Base-by-base conservation (phyloP, 2,797 vertebrate species). In the Sebastes minor region DNA sequence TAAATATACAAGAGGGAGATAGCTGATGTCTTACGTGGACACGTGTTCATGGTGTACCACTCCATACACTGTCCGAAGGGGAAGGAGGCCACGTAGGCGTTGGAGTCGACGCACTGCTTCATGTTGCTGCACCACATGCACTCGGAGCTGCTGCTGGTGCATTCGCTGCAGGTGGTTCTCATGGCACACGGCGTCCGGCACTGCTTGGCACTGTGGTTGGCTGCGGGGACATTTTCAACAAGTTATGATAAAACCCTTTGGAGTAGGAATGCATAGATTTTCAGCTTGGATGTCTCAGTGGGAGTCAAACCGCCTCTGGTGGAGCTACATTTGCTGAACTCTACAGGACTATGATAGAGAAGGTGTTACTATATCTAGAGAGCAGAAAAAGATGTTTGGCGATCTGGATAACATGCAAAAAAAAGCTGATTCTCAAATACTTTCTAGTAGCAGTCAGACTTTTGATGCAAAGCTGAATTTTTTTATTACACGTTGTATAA, bases 101-200 rank as follows among this genome's bases (percentile, higher is more conserved):
- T 99, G 64, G 98, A 99, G 93, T 99, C 98, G 5, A 99, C 98
- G 0, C 98, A 99, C 92, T 99, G 98, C 91, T 96, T 97, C 97
- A 98, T 99, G 96, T 99, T 99, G 95, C 98, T 99, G 95, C 98
- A 99, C 98, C 98, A 99, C 98, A 99, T 99, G 88, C 98, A 99
- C 94, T 99, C 98, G 0, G 98, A 98, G 94, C 97, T 99, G 95
- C 97, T 96, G 70, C 97, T 98, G 30, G 98, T 99, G 86, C 98
- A 99, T 55, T 99, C 98, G 1, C 94, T 95, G 77, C 98, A 99
- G 0, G 95, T 89, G 1, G 88, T 86, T 10, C 98, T 93, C 93
- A 98, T 92, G 82, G 98, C 98, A 2, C 98, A 99, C 0, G 98
- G 97, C 0, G 95, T 97, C 55, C 98, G 97, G 91, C 98, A 99